phyloP scores from a whole-genome alignment of 2,888 invertebrate species.

The Melipona bicolor region DNA sequence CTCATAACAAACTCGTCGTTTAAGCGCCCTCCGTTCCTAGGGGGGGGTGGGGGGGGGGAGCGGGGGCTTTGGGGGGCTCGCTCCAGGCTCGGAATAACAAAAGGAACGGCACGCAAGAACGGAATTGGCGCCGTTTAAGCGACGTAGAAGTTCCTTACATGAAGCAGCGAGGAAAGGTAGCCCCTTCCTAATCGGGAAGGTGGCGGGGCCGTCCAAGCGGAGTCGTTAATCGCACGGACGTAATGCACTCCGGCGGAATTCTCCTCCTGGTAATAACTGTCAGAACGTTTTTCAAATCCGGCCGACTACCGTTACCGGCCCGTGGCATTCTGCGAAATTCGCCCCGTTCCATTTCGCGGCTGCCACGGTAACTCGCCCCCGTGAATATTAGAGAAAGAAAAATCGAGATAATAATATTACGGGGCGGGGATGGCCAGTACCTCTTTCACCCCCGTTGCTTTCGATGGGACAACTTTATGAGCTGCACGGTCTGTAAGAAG shows the following conservation, averaged over 20 bases:
- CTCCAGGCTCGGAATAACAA: too few species aligned
- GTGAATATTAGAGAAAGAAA: conserved; percentile 62
- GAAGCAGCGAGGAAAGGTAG: too few species aligned
- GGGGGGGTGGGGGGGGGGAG: too few species aligned
- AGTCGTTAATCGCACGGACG: conserved; percentile 75
- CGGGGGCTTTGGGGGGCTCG: too few species aligned
- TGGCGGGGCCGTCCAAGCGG: conserved; percentile 78
- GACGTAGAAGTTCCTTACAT: conserved; percentile 71
- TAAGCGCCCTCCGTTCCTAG: too few species aligned
- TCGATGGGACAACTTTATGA: conserved; percentile 49
- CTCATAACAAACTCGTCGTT: too few species aligned
- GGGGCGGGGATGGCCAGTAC: neutral
- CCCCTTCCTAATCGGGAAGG: too few species aligned
- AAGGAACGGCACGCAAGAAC: conserved; percentile 39
- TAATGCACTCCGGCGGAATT: conserved; percentile 65
- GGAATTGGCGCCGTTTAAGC: conserved; percentile 75
- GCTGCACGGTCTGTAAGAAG: conserved; percentile 19
- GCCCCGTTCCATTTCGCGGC: conserved; percentile 64
- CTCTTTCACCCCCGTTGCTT: conserved; percentile 3
- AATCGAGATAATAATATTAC: conserved; percentile 65
- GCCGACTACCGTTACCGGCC: conserved; percentile 28
- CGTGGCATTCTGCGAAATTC: conserved; percentile 33
- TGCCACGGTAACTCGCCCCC: conserved; percentile 58
- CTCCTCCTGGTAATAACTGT: conserved; percentile 71
- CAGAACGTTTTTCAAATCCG: conserved; percentile 69